Evolutionary conservation across 2,113 vertebrate genomes (phyloP).

Genomic region (Macheiramphus alcinus): DNA sequence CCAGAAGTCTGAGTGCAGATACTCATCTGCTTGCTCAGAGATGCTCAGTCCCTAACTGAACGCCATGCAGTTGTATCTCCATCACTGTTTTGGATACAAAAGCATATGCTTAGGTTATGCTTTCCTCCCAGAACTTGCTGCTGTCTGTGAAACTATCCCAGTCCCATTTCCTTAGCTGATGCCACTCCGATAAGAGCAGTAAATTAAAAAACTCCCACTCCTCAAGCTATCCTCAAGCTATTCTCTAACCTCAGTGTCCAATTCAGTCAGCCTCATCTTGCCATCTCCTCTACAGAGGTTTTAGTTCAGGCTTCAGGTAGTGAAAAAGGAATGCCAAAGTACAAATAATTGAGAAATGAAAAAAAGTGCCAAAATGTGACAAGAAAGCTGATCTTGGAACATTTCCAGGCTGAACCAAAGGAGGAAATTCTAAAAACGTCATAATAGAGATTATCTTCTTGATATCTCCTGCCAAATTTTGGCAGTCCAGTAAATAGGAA

Average conservation of each 20-base stretch:
- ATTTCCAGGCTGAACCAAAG: background rate
- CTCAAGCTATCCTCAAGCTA: background rate
- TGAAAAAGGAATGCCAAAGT: background rate
- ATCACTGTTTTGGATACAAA: background rate
- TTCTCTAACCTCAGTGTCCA: background rate
- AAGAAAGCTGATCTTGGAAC: background rate
- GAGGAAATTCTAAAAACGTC: slow-evolving; percentile 7
- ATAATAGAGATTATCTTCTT: background rate
- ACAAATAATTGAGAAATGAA: background rate
- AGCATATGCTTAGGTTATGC: background rate
- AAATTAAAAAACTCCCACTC: background rate
- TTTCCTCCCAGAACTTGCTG: background rate
- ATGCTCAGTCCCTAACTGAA: background rate
- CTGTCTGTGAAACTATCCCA: background rate
- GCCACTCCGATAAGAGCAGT: background rate
- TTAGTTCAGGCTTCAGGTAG: background rate
- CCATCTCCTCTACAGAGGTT: background rate
- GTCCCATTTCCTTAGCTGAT: background rate
- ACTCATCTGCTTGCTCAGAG: background rate
- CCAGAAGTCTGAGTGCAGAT: background rate
- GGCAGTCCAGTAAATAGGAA: background rate
- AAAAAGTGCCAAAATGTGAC: background rate
- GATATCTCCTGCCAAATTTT: background rate
- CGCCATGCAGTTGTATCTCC: rapidly evolving
- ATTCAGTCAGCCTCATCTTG: background rate